Conservation (phyloP, 2,888 invertebrate genomes). For the Pristionchus fissidentatus region DNA sequence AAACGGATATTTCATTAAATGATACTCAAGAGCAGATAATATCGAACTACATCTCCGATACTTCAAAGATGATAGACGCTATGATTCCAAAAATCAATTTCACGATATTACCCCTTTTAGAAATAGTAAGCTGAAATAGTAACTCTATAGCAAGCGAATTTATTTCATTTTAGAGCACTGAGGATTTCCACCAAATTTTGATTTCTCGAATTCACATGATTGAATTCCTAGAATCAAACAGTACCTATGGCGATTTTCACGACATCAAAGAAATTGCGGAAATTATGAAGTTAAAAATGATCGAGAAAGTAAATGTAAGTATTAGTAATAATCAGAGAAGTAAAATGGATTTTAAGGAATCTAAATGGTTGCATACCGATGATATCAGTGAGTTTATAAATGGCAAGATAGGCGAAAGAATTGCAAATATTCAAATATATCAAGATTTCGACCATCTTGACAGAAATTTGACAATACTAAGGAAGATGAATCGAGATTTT, state of each 20-base stretch:
- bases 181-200: too few species aligned
- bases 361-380: background rate
- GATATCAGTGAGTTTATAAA: background rate
- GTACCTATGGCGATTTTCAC: background rate
- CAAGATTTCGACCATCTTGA: constrained; percentile 1
- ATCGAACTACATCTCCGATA: too few species aligned
- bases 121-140: too few species aligned
- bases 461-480: background rate
- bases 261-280: background rate
- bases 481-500: background rate
- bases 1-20: too few species aligned
- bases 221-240: background rate
- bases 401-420: background rate
- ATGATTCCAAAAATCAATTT: too few species aligned
- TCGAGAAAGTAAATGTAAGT: background rate
- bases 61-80: too few species aligned
- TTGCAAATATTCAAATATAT: background rate
- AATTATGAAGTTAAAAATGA: background rate
- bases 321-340: background rate
- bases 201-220: background rate
- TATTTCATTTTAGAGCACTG: too few species aligned
- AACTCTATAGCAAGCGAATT: too few species aligned
- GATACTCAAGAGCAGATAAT: too few species aligned
- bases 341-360: background rate
- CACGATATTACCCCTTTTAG: too few species aligned